Evolutionary conservation across 2,888 invertebrate species (phyloP), one percentile per base, ranked within the genome.

Genomic region (Tortrix viridana): DNA sequence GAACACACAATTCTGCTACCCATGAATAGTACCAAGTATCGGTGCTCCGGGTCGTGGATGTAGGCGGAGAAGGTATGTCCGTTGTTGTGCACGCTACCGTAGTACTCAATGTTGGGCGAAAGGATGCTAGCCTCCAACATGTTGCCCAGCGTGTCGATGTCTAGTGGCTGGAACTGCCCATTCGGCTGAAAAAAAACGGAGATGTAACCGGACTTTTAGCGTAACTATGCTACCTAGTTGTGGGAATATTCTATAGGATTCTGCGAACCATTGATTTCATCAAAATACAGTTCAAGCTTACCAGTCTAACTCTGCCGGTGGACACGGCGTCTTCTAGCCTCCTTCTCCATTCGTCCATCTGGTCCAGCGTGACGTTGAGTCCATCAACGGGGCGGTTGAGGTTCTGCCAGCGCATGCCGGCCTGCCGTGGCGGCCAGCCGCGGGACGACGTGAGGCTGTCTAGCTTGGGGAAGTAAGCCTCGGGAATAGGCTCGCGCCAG

Each of bases 401-500:
- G 82, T 96, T 95, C 67, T 92, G 86, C 66, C 96, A 89, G 1
- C 72, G 65, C 75, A 94, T 93, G 67, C 93, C 93, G 18, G 93
- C 86, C 18, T 94, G 93, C 37, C 97, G 93, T 0, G 96, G 93
- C 0, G 96, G 95, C 94, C 95, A 97, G 0, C 95, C 94, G 22
- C 96, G 93, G 58, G 95, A 95, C 44, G 94, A 92, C 0, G 94
- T 94, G 70, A 94, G 82, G 66, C 95, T 95, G 82, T 96, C 95
- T 43, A 97, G 86, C 86, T 97, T 97, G 0, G 97, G 96, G 86
- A 95, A 97, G 77, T 97, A 97, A 0, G 95, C 97, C 78, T 97
- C 96, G 0, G 92, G 86, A 55, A 97, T 95, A 0, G 95, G 94
- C 5, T 94, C 95, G 9, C 94, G 93, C 82, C 95, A 94, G 80